phyloP scores from a whole-genome alignment of 2,113 vertebrate genomes.

The Silurus meridionalis region DNA sequence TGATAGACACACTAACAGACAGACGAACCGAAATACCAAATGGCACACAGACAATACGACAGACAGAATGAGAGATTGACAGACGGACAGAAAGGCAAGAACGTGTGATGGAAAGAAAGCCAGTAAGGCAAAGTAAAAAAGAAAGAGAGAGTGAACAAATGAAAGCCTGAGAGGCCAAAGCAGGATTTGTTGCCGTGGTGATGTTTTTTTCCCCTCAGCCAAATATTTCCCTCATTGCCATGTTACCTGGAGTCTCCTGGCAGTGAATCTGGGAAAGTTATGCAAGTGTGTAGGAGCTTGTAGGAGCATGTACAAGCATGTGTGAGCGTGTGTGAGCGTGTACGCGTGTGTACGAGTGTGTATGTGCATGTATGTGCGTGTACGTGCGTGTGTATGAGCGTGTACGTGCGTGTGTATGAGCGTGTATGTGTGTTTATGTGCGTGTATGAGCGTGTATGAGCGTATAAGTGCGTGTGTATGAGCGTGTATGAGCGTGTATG shows the following conservation, averaged over 20 bases:
- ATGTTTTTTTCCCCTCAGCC: slow-evolving; percentile 53
- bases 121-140: not conserved
- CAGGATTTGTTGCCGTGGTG: slow-evolving; percentile 63
- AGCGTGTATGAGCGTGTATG: too few relatives aligned
- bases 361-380: too few relatives aligned
- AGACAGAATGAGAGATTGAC: not conserved
- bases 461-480: too few relatives aligned
- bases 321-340: not conserved
- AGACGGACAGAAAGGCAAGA: not conserved
- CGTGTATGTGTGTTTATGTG: too few relatives aligned
- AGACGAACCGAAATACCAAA: not conserved
- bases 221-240: slow-evolving; percentile 63
- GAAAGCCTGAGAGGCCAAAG: not conserved
- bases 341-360: not conserved
- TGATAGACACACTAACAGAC: not conserved
- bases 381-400: too few relatives aligned
- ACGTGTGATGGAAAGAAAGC: too few relatives aligned
- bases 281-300: not conserved
- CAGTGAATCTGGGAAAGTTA: not conserved
- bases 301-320: not conserved
- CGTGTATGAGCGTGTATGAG: too few relatives aligned
- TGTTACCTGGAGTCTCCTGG: not conserved
- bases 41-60: not conserved
- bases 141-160: not conserved
- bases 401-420: too few relatives aligned